phyloP scores from a whole-genome alignment of 2,797 vertebrate species.

The Threskiornis aethiopicus region DNA sequence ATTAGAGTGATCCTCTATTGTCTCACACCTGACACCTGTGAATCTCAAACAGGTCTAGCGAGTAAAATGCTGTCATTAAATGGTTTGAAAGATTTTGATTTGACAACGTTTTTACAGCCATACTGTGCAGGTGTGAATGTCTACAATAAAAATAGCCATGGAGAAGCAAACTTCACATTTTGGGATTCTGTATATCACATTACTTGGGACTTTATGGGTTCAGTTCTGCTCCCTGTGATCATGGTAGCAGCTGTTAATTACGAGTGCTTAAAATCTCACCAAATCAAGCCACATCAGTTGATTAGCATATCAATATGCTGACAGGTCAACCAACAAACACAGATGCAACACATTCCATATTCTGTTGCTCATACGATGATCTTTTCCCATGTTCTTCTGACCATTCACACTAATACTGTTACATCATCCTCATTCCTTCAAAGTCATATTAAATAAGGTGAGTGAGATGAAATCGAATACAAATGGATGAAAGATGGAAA shows the following conservation, averaged over 20 bases:
- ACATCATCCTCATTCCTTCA: neutral
- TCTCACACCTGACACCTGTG: neutral
- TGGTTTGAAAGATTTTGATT: neutral
- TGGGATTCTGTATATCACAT: neutral
- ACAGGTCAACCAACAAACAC: neutral
- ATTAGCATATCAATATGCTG: neutral
- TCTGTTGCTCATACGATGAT: neutral
- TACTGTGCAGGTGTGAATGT: neutral
- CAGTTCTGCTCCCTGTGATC: neutral
- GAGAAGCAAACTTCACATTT: neutral
- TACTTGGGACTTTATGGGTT: neutral
- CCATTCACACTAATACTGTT: neutral
- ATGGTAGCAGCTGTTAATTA: neutral
- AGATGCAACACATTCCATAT: neutral
- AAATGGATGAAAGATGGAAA: neutral
- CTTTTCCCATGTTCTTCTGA: neutral
- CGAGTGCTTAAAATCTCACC: neutral
- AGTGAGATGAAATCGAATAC: neutral
- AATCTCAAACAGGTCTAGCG: neutral
- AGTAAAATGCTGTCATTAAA: neutral
- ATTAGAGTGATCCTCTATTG: neutral
- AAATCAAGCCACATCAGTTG: neutral
- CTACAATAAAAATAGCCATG: neutral
- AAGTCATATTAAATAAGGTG: neutral
- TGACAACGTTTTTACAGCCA: neutral